Conservation (phyloP, 2,113 vertebrate genomes). For the Cacatua alba region DNA sequence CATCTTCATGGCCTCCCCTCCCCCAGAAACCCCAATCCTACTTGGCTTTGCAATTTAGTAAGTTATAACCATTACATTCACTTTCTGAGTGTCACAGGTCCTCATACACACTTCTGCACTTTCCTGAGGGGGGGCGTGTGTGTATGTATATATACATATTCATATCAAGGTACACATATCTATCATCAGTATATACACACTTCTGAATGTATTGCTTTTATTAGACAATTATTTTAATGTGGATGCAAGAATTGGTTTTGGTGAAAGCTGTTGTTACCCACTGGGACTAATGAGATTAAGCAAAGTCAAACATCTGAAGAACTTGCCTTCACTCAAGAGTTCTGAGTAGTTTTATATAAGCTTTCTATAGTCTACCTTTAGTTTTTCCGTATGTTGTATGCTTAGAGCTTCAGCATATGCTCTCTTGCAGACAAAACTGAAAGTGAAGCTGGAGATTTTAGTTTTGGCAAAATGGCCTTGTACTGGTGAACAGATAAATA, state of each 20-base stretch:
- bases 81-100: neutral
- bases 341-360: neutral
- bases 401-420: neutral
- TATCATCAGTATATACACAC: neutral
- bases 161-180: fast-evolving
- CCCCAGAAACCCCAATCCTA: neutral
- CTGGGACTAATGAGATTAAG: neutral
- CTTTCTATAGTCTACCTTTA: neutral
- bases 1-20: fast-evolving
- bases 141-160: neutral
- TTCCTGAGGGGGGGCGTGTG: neutral
- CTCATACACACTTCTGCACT: neutral
- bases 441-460: neutral
- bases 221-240: neutral
- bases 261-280: neutral
- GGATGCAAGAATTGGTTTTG: neutral
- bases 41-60: neutral
- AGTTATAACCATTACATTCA: neutral
- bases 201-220: neutral
- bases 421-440: neutral
- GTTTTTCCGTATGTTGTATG: neutral
- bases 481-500: neutral
- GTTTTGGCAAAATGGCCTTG: neutral
- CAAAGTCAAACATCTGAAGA: neutral
- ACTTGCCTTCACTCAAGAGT: neutral